Percentiles rank a stretch among this genome's conserved stretches.
Evolutionary conservation across 23 tunicate genomes (phyloP).

Genomic region (Diplosoma virens): DNA sequence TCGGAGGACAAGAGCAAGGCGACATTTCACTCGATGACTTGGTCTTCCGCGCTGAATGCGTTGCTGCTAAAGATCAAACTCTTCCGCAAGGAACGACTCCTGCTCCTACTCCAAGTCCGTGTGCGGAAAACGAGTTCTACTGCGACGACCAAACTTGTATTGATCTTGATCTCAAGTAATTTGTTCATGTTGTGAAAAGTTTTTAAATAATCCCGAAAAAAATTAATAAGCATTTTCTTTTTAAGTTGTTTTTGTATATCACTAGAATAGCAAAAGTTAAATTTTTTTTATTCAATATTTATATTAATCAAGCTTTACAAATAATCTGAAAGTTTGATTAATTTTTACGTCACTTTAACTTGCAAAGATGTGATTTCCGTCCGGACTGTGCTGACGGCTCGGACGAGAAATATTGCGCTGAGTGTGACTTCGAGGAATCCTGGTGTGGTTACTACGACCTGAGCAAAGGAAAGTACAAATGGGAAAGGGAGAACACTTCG

Average conservation of each 20-base stretch:
- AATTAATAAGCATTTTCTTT: too few species aligned
- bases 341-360: background rate
- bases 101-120: slow-evolving; percentile 83
- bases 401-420: slow-evolving; percentile 72
- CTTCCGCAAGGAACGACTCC: slow-evolving; percentile 88
- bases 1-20: slow-evolving; percentile 70
- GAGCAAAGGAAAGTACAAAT: slow-evolving; percentile 77
- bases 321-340: background rate
- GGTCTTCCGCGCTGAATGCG: slow-evolving; percentile 71
- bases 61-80: slow-evolving; percentile 38
- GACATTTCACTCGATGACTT: slow-evolving; percentile 86
- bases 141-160: slow-evolving; percentile 74
- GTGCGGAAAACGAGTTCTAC: slow-evolving; percentile 58
- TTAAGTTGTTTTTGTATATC: too few species aligned
- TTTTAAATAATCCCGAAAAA: too few species aligned
- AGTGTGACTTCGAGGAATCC: slow-evolving; percentile 69
- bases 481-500: slow-evolving; percentile 71
- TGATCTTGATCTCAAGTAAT: slow-evolving; percentile 37
- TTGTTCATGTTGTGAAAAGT: too few species aligned
- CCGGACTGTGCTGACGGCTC: slow-evolving; percentile 70
- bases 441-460: slow-evolving; percentile 78
- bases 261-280: too few species aligned
- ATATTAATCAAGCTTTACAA: too few species aligned
- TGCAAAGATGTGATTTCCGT: slow-evolving; percentile 79
- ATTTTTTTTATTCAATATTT: too few species aligned